Evolutionary conservation across 1,140 invertebrate species (phyloP), one percentile per base, ranked within the genome.

Genomic region (Eumaeus atala): DNA sequence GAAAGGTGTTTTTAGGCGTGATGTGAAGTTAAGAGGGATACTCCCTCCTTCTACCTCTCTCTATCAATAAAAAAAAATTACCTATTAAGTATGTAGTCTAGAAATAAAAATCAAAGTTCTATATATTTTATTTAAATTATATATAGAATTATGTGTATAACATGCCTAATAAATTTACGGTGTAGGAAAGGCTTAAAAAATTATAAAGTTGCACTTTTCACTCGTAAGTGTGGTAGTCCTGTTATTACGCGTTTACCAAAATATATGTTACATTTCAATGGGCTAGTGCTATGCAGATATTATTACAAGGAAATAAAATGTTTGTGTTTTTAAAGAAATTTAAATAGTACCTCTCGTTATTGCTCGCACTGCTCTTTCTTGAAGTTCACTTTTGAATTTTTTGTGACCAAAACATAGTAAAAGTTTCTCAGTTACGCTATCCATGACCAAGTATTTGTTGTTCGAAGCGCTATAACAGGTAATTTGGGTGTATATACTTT

Each of bases 311-410:
- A 28, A 28, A 28, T 28, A 28, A 28, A 28, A 28, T 3, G 2
- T 18, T 5, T 16, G 11, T 35, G 10, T 1, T 17, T 17, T 17
- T 37, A 11, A 36, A 50, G 11, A 37, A 28, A 8, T 50, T 17
- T 51, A 17, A 51, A 51, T 17, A 36, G 8, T 81, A 90, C 89
- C 79, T 84, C 87, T 83, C 40, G 84, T 67, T 55, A 90, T 88
- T 37, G 83, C 77, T 67, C 87, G 67, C 28, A 89, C 75, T 48
- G 89, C 88, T 58, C 82, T 74, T 67, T 88, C 84, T 72, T 89
- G 89, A 58, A 89, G 77, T 63, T 88, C 83, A 75, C 87, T 89
- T 84, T 89, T 89, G 62, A 89, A 90, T 59, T 83, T 85, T 64
- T 81, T 71, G 69, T 89, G 87, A 53, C 89, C 88, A 85, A 90